Conservation (phyloP, 1,140 invertebrate genomes). For the Aricia agestis region DNA sequence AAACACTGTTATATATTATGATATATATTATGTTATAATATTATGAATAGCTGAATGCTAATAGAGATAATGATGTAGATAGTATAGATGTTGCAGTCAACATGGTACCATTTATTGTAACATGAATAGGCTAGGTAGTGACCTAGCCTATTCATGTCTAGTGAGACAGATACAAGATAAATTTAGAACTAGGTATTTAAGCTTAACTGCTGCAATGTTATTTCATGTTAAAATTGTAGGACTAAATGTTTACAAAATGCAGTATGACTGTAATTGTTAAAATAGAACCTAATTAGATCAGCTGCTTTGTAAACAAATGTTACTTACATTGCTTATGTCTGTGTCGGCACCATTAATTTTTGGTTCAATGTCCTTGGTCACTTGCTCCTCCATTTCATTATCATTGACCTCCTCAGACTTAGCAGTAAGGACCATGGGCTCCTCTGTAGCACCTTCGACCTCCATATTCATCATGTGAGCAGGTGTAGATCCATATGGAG, state of each 20-base stretch:
- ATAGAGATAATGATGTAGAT: neutral
- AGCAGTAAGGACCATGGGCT: slow-evolving; percentile 37
- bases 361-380: neutral
- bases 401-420: slow-evolving; percentile 22
- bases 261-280: too few relatives aligned
- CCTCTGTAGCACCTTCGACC: slow-evolving; percentile 55
- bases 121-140: neutral
- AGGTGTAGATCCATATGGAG: slow-evolving; percentile 51
- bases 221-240: neutral
- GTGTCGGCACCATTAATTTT: slow-evolving; percentile 15
- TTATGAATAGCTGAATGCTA: neutral
- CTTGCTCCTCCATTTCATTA: neutral
- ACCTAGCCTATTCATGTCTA: too few relatives aligned
- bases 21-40: too few relatives aligned
- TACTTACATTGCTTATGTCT: slow-evolving; percentile 6
- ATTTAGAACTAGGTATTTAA: too few relatives aligned
- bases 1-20: too few relatives aligned
- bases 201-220: neutral
- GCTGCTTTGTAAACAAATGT: neutral
- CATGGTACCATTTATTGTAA: neutral
- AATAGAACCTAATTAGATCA: too few relatives aligned
- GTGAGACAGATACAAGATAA: neutral
- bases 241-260: too few relatives aligned
- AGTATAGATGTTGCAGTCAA: neutral
- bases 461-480: slow-evolving; percentile 55